Base-by-base conservation (phyloP, 1,140 invertebrate species). In the Sesamia nonagrioides region DNA sequence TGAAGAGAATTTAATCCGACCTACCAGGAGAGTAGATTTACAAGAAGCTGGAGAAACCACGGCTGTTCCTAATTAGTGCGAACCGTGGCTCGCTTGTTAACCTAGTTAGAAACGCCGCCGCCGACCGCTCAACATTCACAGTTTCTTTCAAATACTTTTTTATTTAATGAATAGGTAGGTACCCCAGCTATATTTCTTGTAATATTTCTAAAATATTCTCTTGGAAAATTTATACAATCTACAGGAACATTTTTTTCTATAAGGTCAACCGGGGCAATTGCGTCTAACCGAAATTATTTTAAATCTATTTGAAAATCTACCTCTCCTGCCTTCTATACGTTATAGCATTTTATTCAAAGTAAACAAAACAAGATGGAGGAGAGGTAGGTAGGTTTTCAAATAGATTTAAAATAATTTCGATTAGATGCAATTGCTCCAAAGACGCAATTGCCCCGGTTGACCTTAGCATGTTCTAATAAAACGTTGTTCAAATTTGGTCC, bases 111-210 rank as follows among this genome's bases (percentile, higher is more conserved):
- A 80, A 78, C 76, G 76, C 58, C 52, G 78, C 15, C 37, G 52
- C 75, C 58, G 33, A 42, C 60, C 42, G 76, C 50, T 61, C 52
- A 56, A 33, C 69, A 76, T 42, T 48, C 61, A 75, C 58, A 50
- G 50, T 72, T 79, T 78, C 80, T 84, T 84, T 82, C 77, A 78
- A 77, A 84, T 72, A 77, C 77, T 84, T 77, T 81, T 63, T 77
- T 37, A 66, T 75, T 76, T 81, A 82, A 82, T 82, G 76, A 84
- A 84, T 80, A 77, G 54, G 42, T 77, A 40, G 27, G 27, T 27
- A 27, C 18, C 52, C 60, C 35, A 50, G 50, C 66, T 42, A 56
- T 37, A 37, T 42, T 54, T 18, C 71, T 48, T 18, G 27, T 72
- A 73, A 73, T 33, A 52, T 21, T 35, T 45, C 21, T 17, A 76